phyloP scores from a whole-genome alignment of 2,113 vertebrate genomes.

The Pomatostomus ruficeps region DNA sequence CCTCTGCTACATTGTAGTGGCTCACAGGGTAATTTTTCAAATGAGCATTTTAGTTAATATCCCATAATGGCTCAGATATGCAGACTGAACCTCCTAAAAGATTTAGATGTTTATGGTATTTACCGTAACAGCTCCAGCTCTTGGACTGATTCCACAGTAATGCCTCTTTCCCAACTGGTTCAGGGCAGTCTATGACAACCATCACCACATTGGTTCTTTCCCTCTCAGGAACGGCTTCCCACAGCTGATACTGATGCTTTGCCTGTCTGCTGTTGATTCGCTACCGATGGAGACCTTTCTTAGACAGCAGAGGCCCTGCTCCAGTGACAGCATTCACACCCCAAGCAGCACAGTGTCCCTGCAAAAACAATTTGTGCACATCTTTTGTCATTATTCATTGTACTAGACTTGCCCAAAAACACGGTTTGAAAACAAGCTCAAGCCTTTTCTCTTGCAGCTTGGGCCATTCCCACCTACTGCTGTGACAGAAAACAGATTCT shows the following conservation, averaged over 20 bases:
- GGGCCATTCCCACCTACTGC: not conserved
- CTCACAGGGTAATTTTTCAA: slow-evolving; percentile 56
- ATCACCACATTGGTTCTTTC: not conserved
- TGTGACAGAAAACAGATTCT: not conserved
- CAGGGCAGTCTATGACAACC: not conserved
- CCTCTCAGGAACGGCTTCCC: not conserved
- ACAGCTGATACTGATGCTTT: not conserved
- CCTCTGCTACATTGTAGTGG: slow-evolving; percentile 34
- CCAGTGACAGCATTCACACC: not conserved
- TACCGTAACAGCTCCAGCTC: slow-evolving; percentile 25
- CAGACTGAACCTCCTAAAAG: slow-evolving; percentile 36
- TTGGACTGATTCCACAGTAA: slow-evolving; percentile 5
- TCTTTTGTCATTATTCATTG: not conserved
- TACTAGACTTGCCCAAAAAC: not conserved
- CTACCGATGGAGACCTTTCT: not conserved
- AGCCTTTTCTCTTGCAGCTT: not conserved
- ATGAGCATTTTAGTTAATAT: slow-evolving; percentile 41
- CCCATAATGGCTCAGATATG: slow-evolving; percentile 33
- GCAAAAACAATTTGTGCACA: not conserved
- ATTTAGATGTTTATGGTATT: slow-evolving; percentile 44
- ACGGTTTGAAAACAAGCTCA: not conserved
- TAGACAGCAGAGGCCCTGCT: not conserved
- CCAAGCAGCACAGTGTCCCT: not conserved
- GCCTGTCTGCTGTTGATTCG: not conserved
- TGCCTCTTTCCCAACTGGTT: slow-evolving; percentile 3